Conservation (phyloP, 2,113 vertebrate genomes). For the Dolichallabes microphthalmus region DNA sequence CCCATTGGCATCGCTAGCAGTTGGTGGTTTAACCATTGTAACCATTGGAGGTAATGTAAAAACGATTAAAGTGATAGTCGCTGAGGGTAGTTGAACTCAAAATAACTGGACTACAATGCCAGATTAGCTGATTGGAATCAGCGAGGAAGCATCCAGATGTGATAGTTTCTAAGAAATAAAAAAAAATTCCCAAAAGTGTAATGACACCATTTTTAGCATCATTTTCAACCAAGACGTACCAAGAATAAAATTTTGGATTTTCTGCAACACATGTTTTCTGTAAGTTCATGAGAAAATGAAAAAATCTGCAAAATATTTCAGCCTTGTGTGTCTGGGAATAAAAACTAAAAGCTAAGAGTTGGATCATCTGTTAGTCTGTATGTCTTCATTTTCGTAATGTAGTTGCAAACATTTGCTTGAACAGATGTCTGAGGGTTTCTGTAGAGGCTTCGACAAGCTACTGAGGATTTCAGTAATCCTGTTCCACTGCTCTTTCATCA, state of each 20-base stretch:
- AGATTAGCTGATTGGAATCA: background rate
- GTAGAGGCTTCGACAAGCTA: background rate
- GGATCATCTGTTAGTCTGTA: background rate
- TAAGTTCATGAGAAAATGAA: background rate
- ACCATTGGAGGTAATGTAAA: background rate
- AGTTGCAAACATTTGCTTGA: background rate
- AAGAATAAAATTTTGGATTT: background rate
- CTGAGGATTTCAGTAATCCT: constrained; percentile 10
- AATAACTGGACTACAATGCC: background rate
- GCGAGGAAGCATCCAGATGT: background rate
- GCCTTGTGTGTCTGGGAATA: background rate
- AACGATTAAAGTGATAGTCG: background rate
- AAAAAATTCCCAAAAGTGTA: background rate
- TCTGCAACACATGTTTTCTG: background rate
- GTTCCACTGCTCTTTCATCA: background rate
- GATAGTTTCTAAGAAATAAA: background rate
- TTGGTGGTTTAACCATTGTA: background rate
- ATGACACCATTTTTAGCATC: background rate
- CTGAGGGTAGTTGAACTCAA: too few species aligned
- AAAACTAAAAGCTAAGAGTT: background rate
- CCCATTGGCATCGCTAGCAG: background rate
- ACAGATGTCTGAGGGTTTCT: background rate
- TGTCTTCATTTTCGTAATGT: background rate
- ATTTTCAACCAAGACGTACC: background rate
- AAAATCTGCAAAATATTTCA: background rate